Evolutionary conservation across 2,113 vertebrate genomes (phyloP), one percentile per base, ranked within the genome.

Genomic region (Anguilla japonica): DNA sequence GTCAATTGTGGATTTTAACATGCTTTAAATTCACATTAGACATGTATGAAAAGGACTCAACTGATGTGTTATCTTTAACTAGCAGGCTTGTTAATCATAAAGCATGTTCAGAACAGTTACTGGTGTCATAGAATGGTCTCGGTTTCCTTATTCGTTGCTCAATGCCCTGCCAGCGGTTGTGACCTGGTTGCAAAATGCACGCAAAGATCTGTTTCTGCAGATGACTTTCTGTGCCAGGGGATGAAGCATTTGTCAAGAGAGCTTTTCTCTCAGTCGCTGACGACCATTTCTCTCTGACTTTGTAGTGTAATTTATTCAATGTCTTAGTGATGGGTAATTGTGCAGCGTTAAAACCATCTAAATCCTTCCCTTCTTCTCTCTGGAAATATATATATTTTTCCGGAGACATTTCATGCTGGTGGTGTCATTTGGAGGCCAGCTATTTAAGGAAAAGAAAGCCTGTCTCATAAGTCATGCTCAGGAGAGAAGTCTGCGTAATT

Each of bases 401-500:
- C 71, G 1, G 71, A 75, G 71, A 34, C n/a, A 26, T 34, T 11
- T 75, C n/a, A 75, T 60, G 29, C 57, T 83, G 53, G 40, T 41
- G 71, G 84, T 67, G 84, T 75, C 84, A 85, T 85, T 75, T 71
- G 43, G 60, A 78, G 84, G 84, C 84, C 67, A 85, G 67, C 39
- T 85, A 75, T 85, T 85, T 43, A 43, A 75, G n/a, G 71, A 71
- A 78, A 83, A 85, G n/a, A 60, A 57, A 85, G 26, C 41, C n/a
- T 29, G 84, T 75, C 71, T 78, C 84, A 75, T 63, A 85, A 85
- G 60, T 85, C 39, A 40, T 16, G 84, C 60, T 85, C 84, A 78
- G 63, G 60, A 85, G 84, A 71, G 67, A 75, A 75, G 63, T 71
- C 41, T 78, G 15, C 43, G 84, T 63, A 85, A 78, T 75, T 75